Evolutionary conservation across 2,113 vertebrate species (phyloP), one percentile per base, ranked within the genome.

Genomic region (Bubo bubo): DNA sequence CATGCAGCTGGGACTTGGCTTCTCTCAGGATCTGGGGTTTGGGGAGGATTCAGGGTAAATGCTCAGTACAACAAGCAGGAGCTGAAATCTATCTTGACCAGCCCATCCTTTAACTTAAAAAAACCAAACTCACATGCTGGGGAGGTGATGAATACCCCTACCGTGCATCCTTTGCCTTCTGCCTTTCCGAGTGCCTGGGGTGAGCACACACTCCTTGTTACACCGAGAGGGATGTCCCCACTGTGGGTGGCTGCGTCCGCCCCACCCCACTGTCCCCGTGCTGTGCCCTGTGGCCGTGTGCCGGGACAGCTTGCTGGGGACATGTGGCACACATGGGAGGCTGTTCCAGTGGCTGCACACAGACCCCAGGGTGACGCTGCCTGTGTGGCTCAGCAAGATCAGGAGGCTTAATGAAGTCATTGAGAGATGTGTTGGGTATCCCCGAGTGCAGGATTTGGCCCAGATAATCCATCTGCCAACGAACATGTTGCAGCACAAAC

Each of bases 401-500:
- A 37, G n/a, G 72, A 62, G 28, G 47, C 35, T 86, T 55, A 8
- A 14, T 5, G 89, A 63, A 86, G 60, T 12, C 32, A 7, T 5
- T 0, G 0, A 19, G 90, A 56, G 81, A 34, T 20, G 63, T 12
- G 37, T 4, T n/a, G 77, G 80, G 55, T 39, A 50, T 87, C 84
- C 88, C 87, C 0, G 18, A 34, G 73, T 18, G 66, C 77, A 76
- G 95, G 66, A 52, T 88, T 64, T 58, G 93, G 84, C 95, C 81
- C 80, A 75, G 56, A 85, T 89, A 56, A 43, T 52, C 81, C 95
- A 79, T 93, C 91, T 96, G 95, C 93, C 79, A 5, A 12, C 8
- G 12, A 63, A n/a, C 32, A 24, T 1, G 2, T 8, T 12, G 77
- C 49, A 27, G 86, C 82, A n/a, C 49, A 73, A 5, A 62, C 52